phyloP scores from a whole-genome alignment of 2,888 invertebrate genomes.

The Fabriciana adippe region DNA sequence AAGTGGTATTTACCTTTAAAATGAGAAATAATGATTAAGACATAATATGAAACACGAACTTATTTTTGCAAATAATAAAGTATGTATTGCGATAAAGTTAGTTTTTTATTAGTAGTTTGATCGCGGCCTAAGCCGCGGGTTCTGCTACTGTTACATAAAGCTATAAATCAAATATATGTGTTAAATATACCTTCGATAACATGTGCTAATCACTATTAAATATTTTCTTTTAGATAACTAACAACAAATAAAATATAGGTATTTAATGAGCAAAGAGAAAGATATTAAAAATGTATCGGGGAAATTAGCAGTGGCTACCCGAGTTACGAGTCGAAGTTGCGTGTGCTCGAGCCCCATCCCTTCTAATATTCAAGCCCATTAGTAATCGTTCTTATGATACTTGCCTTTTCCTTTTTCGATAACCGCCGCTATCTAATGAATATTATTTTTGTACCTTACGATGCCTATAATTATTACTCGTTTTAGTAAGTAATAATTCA shows the following conservation, averaged over 20 bases:
- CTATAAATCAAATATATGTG: too few relatives aligned
- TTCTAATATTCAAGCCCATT: constrained; percentile 55
- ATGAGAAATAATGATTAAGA: too few relatives aligned
- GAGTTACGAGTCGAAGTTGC: constrained; percentile 50
- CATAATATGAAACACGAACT: too few relatives aligned
- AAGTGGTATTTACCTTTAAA: too few relatives aligned
- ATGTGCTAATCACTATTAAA: not conserved
- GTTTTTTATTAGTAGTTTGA: too few relatives aligned
- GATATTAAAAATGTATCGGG: constrained; percentile 55
- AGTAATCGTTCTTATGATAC: constrained; percentile 45
- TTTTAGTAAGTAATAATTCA: not conserved
- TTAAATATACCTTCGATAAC: too few relatives aligned
- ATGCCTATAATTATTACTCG: constrained; percentile 12
- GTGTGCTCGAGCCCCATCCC: constrained; percentile 46
- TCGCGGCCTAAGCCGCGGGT: too few relatives aligned
- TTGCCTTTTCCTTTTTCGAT: constrained; percentile 32
- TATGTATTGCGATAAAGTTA: too few relatives aligned
- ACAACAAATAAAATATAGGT: not conserved
- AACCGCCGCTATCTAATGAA: constrained; percentile 20
- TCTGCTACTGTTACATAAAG: too few relatives aligned
- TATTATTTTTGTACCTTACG: constrained; percentile 18
- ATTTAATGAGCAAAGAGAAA: constrained; percentile 43
- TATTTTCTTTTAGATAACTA: not conserved
- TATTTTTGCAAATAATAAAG: too few relatives aligned
- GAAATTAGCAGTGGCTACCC: constrained; percentile 41